Percentiles rank a stretch among this genome's conserved stretches.
Evolutionary conservation across 23 tunicate species (phyloP).

Genomic region (Corella eumyota): DNA sequence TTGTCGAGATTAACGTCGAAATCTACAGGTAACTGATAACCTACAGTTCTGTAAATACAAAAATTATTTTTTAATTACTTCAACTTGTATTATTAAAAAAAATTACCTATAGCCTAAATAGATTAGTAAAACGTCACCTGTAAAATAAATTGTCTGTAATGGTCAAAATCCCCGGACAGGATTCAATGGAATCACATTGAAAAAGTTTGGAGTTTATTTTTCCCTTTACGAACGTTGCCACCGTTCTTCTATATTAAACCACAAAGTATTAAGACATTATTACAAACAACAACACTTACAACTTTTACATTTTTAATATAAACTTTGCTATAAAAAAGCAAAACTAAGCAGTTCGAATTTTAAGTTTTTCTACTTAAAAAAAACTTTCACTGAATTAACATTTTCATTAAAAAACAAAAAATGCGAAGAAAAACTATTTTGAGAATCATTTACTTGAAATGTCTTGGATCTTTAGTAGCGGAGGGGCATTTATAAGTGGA

Average conservation of each 20-base stretch:
- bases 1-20: slow-evolving; percentile 27
- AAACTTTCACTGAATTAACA: no score
- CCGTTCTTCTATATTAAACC: slow-evolving; percentile 38
- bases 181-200: slow-evolving; percentile 31
- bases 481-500: slow-evolving; percentile 19
- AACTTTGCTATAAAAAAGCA: no score
- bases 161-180: slow-evolving; percentile 36
- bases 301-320: no score
- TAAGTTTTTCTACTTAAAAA: no score
- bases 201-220: slow-evolving; percentile 46
- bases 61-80: not conserved
- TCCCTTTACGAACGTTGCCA: slow-evolving; percentile 78
- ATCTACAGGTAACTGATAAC: slow-evolving; percentile 52
- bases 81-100: no score
- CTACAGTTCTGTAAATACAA: slow-evolving; percentile 27
- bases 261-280: no score
- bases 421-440: no score
- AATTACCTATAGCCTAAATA: no score
- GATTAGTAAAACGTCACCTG: no score
- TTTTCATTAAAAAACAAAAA: no score
- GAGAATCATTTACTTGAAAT: slow-evolving; percentile 60
- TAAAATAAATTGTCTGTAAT: slow-evolving; percentile 26
- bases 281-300: no score
- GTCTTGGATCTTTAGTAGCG: slow-evolving; percentile 18
- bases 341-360: no score